These are phyloP conservation scores for Fistularia tabacaria DNA, from an alignment of 2,797 vertebrate species.

Conservation along the genomic window DNA sequence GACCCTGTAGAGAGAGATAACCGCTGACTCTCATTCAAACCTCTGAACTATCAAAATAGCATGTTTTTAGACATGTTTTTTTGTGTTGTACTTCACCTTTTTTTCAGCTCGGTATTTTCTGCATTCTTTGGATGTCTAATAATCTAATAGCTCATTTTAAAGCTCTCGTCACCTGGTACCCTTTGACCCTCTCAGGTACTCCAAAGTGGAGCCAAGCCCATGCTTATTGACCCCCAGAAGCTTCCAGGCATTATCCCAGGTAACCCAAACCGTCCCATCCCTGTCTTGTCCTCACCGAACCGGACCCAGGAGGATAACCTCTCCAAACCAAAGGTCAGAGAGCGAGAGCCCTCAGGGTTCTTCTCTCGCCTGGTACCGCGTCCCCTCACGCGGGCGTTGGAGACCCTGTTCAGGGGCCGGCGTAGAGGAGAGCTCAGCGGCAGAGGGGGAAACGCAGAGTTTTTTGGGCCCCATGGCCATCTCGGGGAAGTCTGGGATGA, in stretches of 20 bases:
- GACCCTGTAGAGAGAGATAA: too few species aligned
- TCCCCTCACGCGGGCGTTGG: constrained; percentile 63
- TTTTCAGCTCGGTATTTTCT: too few species aligned
- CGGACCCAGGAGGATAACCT: constrained; percentile 42
- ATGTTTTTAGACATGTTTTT: too few species aligned
- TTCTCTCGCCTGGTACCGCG: constrained; percentile 64
- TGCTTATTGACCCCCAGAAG: constrained; percentile 72
- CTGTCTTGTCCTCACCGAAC: constrained; percentile 70
- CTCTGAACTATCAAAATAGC: too few species aligned
- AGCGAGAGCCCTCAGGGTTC: constrained; percentile 39
- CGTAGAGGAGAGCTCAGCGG: constrained; percentile 53
- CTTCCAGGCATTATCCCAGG: constrained; percentile 74
- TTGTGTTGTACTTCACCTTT: too few species aligned
- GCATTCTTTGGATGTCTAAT: too few species aligned
- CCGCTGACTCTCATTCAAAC: too few species aligned
- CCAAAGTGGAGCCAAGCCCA: constrained; percentile 67
- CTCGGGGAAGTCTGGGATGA: constrained; percentile 76
- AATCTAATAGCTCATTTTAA: too few species aligned
- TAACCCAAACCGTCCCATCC: constrained; percentile 73
- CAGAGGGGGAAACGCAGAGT: constrained; percentile 40
- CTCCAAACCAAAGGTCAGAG: constrained; percentile 22
- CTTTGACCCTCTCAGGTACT: constrained; percentile 54
- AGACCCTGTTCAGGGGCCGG: constrained; percentile 63
- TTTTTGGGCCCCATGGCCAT: constrained; percentile 65
- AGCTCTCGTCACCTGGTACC: not conserved